A percentile compares a stretch with the other conserved stretches of the same genome.
Conservation (phyloP, 2,797 vertebrate species). For the Onychomys arenicola region DNA sequence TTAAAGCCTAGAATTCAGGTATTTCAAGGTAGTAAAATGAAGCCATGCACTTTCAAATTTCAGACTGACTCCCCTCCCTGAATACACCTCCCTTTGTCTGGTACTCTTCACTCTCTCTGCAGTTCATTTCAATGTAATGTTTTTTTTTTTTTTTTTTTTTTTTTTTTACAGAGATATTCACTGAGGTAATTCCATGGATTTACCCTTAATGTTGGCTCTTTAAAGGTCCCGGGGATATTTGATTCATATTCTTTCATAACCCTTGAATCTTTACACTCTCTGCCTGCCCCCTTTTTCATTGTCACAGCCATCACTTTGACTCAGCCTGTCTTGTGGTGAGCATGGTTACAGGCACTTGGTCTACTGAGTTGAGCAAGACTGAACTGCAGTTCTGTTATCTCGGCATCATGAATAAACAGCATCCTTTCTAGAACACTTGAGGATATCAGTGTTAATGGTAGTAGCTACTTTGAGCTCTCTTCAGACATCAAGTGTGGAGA, state of each 20-base stretch:
- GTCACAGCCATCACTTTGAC: background rate
- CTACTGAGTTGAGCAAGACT: background rate
- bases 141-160: conserved; percentile 62
- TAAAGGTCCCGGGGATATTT: background rate
- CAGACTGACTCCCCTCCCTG: background rate
- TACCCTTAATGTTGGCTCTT: background rate
- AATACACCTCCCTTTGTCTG: background rate
- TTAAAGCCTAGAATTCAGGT: background rate
- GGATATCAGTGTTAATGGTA: background rate
- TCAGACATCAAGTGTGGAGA: background rate
- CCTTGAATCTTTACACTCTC: rapidly evolving
- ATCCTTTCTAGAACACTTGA: background rate
- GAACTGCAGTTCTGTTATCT: background rate
- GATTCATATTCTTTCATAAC: background rate
- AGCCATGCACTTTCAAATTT: background rate
- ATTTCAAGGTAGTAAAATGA: background rate
- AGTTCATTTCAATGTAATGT: background rate
- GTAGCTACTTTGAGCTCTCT: background rate
- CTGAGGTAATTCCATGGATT: background rate
- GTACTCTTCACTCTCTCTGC: background rate
- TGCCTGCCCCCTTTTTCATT: background rate
- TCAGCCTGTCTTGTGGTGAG: background rate
- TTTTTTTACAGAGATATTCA: conserved; percentile 40
- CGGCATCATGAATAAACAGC: background rate
- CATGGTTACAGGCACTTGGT: background rate